Evolutionary conservation across 2,797 vertebrate species (phyloP), one percentile per base, ranked within the genome.

Genomic region (Scarus forsteni): DNA sequence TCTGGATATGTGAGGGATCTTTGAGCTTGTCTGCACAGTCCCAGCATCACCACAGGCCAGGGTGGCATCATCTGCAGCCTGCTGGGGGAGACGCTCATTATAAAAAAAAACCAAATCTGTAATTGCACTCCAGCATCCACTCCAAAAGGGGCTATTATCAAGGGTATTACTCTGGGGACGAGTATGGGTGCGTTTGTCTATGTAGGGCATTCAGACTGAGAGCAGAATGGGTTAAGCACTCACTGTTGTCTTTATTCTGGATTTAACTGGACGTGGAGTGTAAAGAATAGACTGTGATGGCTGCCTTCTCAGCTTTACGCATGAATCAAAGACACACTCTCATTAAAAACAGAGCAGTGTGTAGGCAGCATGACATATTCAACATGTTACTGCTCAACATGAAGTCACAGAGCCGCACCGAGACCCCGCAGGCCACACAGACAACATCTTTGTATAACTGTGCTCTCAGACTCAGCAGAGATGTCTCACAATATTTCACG

Each of bases 1-100:
- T 85, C 89, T 90, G 80, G 90, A 92, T 59, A 92, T 89, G 77
- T 88, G 88, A 45, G 90, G 86, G 36, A 94, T 85, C 87, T 88
- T 91, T 8, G 93, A 92, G 72, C 55, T 89, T 0, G 75, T 73
- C 84, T 93, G 92, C 9, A 90, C 54, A 0, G 82, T 76, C 48
- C 91, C 88, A 4, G 80, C 61, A 0, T 84, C 79, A 16, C 70
- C 38, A 8, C 75, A 45, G 64, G 62, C 27, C 56, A 58, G 66
- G 1, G 60, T 27, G 55, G 75, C 69, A 55, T 81, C 85, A 44
- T 86, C 89, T 80, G 83, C 53, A 66, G 83, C 66, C 91, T 92
- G 85, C 42, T 10, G 11, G 64, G 42, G 58, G 48, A 63, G 6
- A 85, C 63, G 68, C 76, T 84, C 60, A 65, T 85, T 83, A 79